Conservation (phyloP, 2,113 vertebrate genomes). For the Rattus rattus region DNA sequence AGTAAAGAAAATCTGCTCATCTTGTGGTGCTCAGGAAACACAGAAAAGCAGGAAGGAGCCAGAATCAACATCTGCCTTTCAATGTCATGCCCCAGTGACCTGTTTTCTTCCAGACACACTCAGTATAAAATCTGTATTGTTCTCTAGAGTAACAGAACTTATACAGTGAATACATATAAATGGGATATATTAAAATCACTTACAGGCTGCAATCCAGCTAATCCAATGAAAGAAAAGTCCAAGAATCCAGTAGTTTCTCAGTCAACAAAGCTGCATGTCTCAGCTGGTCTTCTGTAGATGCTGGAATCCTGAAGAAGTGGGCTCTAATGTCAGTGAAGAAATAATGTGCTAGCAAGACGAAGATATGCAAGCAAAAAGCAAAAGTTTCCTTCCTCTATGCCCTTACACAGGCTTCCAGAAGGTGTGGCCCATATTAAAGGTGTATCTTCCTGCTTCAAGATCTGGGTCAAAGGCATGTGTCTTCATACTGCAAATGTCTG, state of each 20-base stretch:
- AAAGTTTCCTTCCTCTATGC: neutral
- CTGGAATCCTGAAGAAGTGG: neutral
- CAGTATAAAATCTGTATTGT: neutral
- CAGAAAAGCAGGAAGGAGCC: neutral
- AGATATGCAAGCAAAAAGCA: neutral
- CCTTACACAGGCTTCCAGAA: neutral
- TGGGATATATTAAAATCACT: neutral
- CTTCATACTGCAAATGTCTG: neutral
- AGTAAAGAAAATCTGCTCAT: neutral
- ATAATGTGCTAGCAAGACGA: neutral
- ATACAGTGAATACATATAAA: neutral
- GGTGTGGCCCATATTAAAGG: too few species aligned
- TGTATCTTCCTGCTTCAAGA: neutral
- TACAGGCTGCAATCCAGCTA: neutral
- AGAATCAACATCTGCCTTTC: neutral
- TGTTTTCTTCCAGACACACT: neutral
- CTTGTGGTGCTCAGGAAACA: neutral
- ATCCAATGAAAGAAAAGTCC: neutral
- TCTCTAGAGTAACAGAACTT: neutral
- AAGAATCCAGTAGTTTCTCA: neutral
- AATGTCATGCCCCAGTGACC: neutral
- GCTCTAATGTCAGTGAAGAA: neutral
- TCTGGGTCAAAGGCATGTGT: neutral
- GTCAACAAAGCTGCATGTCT: neutral
- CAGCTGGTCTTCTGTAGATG: neutral